Evolutionary conservation across 1,140 invertebrate genomes (phyloP).

Genomic region (Mycetomoellerius zeteki): DNA sequence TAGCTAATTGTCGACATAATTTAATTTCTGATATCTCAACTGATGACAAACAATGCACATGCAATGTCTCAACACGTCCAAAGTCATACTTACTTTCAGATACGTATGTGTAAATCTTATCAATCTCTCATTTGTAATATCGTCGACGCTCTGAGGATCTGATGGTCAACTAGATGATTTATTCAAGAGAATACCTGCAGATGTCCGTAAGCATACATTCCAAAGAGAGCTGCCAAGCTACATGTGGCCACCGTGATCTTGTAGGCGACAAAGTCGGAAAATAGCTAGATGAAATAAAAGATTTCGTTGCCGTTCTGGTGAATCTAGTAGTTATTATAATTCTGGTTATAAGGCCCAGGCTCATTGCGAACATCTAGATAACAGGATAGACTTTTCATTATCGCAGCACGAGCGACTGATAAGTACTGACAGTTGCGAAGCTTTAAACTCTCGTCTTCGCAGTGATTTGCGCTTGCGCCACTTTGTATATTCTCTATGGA

Average conservation of each 20-base stretch:
- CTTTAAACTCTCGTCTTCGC: background rate
- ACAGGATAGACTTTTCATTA: background rate
- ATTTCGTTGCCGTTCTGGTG: constrained; percentile 62
- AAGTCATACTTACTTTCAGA: constrained; percentile 58
- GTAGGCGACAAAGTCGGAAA: constrained; percentile 70
- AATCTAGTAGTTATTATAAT: no score
- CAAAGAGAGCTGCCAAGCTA: constrained; percentile 72
- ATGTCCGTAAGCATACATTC: constrained; percentile 78
- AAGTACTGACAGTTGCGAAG: constrained; percentile 15
- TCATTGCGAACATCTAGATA: background rate
- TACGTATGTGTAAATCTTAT: constrained; percentile 77
- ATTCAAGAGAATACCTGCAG: constrained; percentile 73
- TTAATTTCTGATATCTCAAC: background rate
- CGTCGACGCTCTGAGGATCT: background rate
- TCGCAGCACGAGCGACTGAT: background rate
- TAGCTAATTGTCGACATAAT: background rate
- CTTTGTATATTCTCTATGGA: background rate
- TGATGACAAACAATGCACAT: background rate
- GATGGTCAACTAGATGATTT: constrained; percentile 42
- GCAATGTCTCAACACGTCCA: background rate
- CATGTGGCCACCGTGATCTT: constrained; percentile 69
- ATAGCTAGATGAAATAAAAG: constrained; percentile 68
- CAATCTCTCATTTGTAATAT: constrained; percentile 64
- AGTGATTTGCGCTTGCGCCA: constrained; percentile 31
- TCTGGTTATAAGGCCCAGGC: background rate